Evolutionary conservation across 2,888 invertebrate species (phyloP).

Genomic region (Euproctis similis): DNA sequence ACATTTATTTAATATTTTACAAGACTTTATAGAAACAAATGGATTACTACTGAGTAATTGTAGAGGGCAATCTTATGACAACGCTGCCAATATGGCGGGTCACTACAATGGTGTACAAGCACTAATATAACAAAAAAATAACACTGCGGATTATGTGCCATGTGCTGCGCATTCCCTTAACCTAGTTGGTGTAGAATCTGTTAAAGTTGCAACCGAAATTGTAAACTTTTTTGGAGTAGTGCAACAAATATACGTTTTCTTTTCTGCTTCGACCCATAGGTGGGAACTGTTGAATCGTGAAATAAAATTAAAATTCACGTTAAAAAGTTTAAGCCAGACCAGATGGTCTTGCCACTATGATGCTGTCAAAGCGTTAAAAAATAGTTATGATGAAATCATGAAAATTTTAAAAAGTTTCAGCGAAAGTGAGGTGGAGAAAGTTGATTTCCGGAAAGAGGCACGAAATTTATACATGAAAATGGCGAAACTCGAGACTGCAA

Average conservation of each 20-base stretch:
- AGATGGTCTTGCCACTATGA: constrained; percentile 6
- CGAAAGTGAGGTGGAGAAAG: too few species aligned
- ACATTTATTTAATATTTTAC: constrained; percentile 14
- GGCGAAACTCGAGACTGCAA: too few species aligned
- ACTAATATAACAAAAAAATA: constrained; percentile 12
- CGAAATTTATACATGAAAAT: neutral
- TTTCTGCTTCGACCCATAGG: constrained; percentile 2
- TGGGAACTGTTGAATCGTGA: constrained; percentile 3
- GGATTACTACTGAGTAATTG: neutral
- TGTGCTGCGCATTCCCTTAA: constrained; percentile 13
- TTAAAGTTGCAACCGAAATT: constrained; percentile 4
- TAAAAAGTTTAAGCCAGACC: constrained; percentile 6
- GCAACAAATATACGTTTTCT: constrained; percentile 2
- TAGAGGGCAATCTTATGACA: constrained; percentile 10
- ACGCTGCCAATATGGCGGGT: constrained; percentile 15
- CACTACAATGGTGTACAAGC: constrained; percentile 10
- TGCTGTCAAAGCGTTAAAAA: constrained; percentile 2
- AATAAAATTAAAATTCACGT: constrained; percentile 4
- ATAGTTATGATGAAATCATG: constrained; percentile 1
- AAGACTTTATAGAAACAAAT: constrained; percentile 15
- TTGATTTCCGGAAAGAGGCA: neutral
- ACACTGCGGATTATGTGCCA: constrained; percentile 7
- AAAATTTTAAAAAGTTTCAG: constrained; percentile 1
- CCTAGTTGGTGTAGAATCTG: constrained; percentile 9
- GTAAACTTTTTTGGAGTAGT: constrained; percentile 1